phyloP scores from a whole-genome alignment of 2,888 invertebrate species.

The Platerodrilus igneus region DNA sequence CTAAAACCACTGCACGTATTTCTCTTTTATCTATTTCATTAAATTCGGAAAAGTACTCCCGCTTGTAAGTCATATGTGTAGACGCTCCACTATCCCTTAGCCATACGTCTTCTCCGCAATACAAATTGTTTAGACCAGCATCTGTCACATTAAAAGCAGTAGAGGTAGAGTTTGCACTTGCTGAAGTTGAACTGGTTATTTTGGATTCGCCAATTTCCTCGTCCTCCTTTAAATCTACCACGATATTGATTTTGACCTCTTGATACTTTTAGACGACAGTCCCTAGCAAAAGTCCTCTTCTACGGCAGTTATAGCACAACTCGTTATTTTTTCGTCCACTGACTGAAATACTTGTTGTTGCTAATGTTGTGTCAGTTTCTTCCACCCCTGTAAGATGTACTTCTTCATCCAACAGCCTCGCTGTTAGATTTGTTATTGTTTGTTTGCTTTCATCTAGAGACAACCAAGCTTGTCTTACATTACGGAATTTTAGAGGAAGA shows the following conservation, averaged over 20 bases:
- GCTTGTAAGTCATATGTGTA: constrained; percentile 25
- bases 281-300: constrained; percentile 21
- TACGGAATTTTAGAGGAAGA: constrained; percentile 20
- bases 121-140: not conserved
- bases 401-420: constrained; percentile 28
- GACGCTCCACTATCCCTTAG: constrained; percentile 33
- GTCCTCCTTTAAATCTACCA: too few relatives aligned
- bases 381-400: constrained; percentile 15
- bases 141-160: too few relatives aligned
- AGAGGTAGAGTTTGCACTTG: too few relatives aligned
- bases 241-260: too few relatives aligned
- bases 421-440: constrained; percentile 24
- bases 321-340: not conserved
- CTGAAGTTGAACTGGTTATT: constrained; percentile 1
- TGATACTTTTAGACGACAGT: too few relatives aligned
- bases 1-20: constrained; percentile 23
- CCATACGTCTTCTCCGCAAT: constrained; percentile 24
- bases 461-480: constrained; percentile 29
- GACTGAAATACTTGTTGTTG: constrained; percentile 3
- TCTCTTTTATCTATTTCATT: not conserved
- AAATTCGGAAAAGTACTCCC: constrained; percentile 17
- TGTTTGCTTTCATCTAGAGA: constrained; percentile 26
- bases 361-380: constrained; percentile 17
- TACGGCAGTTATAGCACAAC: constrained; percentile 24
- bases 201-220: too few relatives aligned